Base-by-base conservation (phyloP, 2,888 invertebrate species). In the Drosophila tripunctata region DNA sequence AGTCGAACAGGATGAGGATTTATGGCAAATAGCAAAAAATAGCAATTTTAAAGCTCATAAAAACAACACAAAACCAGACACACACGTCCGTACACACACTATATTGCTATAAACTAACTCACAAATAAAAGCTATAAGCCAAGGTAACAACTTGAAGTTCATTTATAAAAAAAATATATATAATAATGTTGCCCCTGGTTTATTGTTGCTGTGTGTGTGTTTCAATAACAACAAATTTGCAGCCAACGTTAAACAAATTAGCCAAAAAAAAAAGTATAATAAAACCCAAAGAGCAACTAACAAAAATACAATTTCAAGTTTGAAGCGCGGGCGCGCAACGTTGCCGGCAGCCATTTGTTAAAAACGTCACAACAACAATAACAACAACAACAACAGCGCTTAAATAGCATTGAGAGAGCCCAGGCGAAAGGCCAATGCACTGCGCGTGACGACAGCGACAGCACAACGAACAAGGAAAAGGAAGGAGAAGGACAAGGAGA, bases 381-480 rank as follows among this genome's bases (percentile, higher is more conserved):
- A 56, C 52, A 56, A 55, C 43, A 57, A 54, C 57, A 66, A 78
- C n/a, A n/a, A 70, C 79, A 70, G 52, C 80, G 84, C 71, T 81
- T 80, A 71, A 85, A 83, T 72, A 81, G 84, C 87, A 81, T 81
- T 86, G 81, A 81, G 84, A 72, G 84, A 72, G 83, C 56, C 67
- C 75, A 63, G 71, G 61, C 77, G 78, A 81, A 77, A 81, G 81
- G 81, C 81, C 81, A 81, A 80, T 81, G 81, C 87, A 81, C 81
- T 81, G 75, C 65, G 67, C 63, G 52, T 71, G 60, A 73, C 58
- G 67, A 67, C 67, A 57, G 48, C 67, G 63, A 72, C 73, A 10
- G 27, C 27, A n/a, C n/a, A 27, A 68, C 68, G 68, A 36, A 43
- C 44, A 30, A 17, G 22, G 30, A 12, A 30, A 4, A 12, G 27